These are phyloP conservation scores for Corapipo altera DNA, from an alignment of 2,113 vertebrate species.

Conservation along the genomic window DNA sequence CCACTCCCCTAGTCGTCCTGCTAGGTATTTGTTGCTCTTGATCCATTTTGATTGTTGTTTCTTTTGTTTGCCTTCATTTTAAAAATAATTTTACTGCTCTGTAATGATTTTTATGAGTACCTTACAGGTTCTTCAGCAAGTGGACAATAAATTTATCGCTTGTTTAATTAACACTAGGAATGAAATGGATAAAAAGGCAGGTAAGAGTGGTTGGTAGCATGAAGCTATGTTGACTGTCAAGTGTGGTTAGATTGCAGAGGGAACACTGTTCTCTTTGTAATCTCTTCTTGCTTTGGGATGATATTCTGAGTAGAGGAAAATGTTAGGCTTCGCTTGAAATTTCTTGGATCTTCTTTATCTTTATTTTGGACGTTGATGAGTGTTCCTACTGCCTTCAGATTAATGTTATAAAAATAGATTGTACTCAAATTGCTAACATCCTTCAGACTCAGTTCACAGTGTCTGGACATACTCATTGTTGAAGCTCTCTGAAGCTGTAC, in stretches of 20 bases:
- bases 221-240: not conserved
- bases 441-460: conserved; percentile 13
- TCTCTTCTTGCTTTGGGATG: not conserved
- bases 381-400: conserved; percentile 29
- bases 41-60: not conserved
- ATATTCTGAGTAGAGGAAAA: conserved; percentile 6
- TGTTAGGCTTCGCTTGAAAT: conserved; percentile 33
- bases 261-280: not conserved
- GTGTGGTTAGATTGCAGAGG: not conserved
- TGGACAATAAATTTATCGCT: conserved; percentile 98
- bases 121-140: conserved; percentile 92
- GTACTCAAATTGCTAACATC: conserved; percentile 15
- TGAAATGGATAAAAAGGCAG: conserved; percentile 56
- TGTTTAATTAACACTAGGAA: conserved; percentile 88
- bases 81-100: not conserved
- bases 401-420: conserved; percentile 42
- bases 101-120: conserved; percentile 36
- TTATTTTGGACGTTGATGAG: conserved; percentile 32
- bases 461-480: not conserved
- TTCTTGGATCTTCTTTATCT: conserved; percentile 49
- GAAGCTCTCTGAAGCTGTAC: conserved; percentile 2
- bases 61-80: not conserved
- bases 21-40: not conserved
- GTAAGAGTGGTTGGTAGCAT: conserved; percentile 55
- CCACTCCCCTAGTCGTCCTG: not conserved